These are phyloP conservation scores for Spea multiplicata DNA, from an alignment of 2,113 vertebrate species.

Conservation along the genomic window DNA sequence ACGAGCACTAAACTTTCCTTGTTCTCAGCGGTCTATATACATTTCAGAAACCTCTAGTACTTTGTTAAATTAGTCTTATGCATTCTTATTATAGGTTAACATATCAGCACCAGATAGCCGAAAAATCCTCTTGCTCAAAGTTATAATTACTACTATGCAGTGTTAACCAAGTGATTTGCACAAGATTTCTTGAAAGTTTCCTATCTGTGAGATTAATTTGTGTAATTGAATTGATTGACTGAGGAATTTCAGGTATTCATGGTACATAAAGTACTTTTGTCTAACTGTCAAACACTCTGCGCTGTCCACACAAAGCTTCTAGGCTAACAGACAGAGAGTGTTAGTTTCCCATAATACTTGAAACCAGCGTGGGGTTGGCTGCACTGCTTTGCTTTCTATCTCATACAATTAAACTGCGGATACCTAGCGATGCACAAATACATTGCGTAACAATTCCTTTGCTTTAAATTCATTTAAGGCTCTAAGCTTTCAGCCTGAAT, in stretches of 20 bases:
- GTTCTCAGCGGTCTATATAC: no score
- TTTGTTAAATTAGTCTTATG: no score
- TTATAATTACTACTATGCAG: not conserved
- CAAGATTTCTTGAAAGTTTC: constrained; percentile 30
- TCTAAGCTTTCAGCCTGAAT: constrained; percentile 16
- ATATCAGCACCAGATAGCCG: no score
- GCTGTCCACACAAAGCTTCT: constrained; percentile 38
- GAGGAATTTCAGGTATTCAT: constrained; percentile 45
- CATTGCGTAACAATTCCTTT: constrained; percentile 24
- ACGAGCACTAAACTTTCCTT: no score
- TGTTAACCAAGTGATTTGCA: constrained; percentile 22
- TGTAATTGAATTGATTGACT: constrained; percentile 37
- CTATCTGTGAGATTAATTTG: constrained; percentile 33
- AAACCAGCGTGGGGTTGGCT: constrained; percentile 26
- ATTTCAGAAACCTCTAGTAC: no score
- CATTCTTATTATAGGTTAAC: no score
- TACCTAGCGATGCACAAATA: constrained; percentile 12
- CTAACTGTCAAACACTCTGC: constrained; percentile 46
- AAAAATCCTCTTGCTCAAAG: not conserved
- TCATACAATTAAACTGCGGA: constrained; percentile 13
- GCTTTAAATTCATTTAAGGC: constrained; percentile 25
- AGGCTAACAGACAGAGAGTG: constrained; percentile 20
- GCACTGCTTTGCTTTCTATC: constrained; percentile 28
- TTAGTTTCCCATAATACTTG: constrained; percentile 33
- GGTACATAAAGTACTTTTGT: constrained; percentile 45